A percentile compares a stretch with the other conserved stretches of the same genome.
Evolutionary conservation across 30 jellyfish, hydroid and myxozoan species (phyloP).

Genomic region (Aurelia sp.): DNA sequence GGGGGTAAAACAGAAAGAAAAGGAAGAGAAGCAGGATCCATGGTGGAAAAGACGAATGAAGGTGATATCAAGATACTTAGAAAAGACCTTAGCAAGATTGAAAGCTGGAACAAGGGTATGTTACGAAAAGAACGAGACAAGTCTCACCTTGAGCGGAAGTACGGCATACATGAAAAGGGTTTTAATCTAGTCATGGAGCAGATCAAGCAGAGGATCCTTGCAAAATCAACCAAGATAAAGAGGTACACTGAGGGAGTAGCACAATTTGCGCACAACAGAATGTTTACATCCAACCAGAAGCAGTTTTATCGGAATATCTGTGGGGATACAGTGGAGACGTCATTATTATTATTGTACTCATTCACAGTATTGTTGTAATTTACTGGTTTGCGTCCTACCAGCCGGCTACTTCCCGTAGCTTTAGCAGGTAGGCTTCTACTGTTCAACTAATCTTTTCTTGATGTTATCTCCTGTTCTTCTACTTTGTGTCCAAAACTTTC

Average conservation of each 20-base stretch:
- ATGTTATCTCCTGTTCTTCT: no score
- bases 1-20: constrained; percentile 17
- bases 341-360: no score
- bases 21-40: constrained; percentile 20
- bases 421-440: no score
- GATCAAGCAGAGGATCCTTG: constrained; percentile 24
- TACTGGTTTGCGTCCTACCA: no score
- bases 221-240: constrained; percentile 30
- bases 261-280: constrained; percentile 30
- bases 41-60: constrained; percentile 4
- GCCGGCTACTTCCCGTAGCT: no score
- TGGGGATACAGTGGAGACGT: constrained; percentile 19
- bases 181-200: constrained; percentile 23
- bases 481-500: no score
- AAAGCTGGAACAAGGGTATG: constrained; percentile 14
- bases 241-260: not conserved
- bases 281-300: not conserved
- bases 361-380: no score
- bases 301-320: constrained; percentile 19
- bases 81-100: constrained; percentile 12
- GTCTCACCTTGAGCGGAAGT: constrained; percentile 7
- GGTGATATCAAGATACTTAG: not conserved
- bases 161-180: no score
- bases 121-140: constrained; percentile 3
- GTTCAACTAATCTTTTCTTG: no score